These are phyloP conservation scores for Canis aureus DNA, from an alignment of 2,113 vertebrate species.

Conservation along the genomic window DNA sequence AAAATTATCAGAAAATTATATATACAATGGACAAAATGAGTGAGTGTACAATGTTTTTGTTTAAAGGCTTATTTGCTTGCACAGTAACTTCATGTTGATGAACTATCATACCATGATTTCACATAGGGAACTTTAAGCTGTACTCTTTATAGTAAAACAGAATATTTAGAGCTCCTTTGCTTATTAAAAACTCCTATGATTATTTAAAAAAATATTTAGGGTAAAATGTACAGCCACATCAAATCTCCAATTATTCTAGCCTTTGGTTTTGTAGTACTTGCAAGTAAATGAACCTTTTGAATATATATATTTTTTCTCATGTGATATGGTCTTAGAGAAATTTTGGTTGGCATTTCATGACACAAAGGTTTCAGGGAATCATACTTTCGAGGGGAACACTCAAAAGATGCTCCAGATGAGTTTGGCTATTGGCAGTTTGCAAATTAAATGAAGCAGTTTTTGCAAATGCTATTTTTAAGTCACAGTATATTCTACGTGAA, in stretches of 20 bases:
- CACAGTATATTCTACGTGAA: slow-evolving; percentile 16
- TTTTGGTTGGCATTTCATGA: not conserved
- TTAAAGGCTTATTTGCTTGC: not conserved
- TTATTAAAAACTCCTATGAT: not conserved
- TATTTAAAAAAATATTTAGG: not conserved
- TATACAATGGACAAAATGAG: not conserved
- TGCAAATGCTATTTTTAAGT: slow-evolving; percentile 38
- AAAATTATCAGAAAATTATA: not conserved
- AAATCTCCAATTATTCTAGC: not conserved
- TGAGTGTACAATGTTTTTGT: not conserved
- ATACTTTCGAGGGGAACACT: not conserved
- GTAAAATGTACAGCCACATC: not conserved
- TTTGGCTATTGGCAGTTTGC: slow-evolving; percentile 11
- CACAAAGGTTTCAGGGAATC: not conserved
- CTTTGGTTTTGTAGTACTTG: not conserved
- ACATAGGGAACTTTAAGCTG: not conserved
- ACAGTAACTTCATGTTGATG: not conserved
- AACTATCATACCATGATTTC: not conserved
- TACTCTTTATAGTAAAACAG: not conserved
- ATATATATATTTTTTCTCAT: not conserved
- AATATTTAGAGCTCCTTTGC: not conserved
- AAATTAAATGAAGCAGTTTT: slow-evolving; percentile 47
- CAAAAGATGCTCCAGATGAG: not conserved
- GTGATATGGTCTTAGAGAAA: not conserved
- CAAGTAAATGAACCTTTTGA: not conserved